These are phyloP conservation scores for Papilio dardanus DNA, from an alignment of 1,140 invertebrate species.

Conservation along the genomic window DNA sequence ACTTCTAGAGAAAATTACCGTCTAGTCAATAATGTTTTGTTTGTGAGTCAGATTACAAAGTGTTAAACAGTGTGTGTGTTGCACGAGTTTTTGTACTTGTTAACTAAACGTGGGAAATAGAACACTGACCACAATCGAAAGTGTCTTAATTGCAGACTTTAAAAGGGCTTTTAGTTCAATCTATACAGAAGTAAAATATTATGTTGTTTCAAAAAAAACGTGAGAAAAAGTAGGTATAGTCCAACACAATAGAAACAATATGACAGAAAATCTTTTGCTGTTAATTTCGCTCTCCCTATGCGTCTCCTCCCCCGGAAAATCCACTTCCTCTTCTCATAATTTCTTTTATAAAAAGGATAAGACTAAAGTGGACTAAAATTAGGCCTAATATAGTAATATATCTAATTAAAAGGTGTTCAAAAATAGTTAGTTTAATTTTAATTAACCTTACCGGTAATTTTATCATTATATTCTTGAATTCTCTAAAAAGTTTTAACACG, in stretches of 20 bases:
- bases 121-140: background rate
- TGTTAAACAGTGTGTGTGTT: background rate
- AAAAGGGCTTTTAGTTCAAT: constrained; percentile 5
- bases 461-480: background rate
- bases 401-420: background rate
- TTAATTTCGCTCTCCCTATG: too few relatives aligned
- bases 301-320: too few relatives aligned
- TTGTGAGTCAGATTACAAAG: background rate
- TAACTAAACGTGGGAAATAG: constrained; percentile 18
- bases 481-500: background rate
- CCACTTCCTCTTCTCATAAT: too few relatives aligned
- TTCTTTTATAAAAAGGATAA: too few relatives aligned
- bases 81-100: background rate
- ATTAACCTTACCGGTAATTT: background rate
- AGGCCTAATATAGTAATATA: too few relatives aligned
- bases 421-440: background rate
- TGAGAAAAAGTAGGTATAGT: background rate
- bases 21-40: background rate
- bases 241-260: too few relatives aligned
- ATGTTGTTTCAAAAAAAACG: background rate
- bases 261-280: too few relatives aligned
- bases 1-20: constrained; percentile 6
- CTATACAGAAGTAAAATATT: background rate
- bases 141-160: background rate
- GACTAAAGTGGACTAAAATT: too few relatives aligned